These are phyloP conservation scores for Scrobipalpa costella DNA, from an alignment of 2,888 invertebrate genomes.

Conservation along the genomic window DNA sequence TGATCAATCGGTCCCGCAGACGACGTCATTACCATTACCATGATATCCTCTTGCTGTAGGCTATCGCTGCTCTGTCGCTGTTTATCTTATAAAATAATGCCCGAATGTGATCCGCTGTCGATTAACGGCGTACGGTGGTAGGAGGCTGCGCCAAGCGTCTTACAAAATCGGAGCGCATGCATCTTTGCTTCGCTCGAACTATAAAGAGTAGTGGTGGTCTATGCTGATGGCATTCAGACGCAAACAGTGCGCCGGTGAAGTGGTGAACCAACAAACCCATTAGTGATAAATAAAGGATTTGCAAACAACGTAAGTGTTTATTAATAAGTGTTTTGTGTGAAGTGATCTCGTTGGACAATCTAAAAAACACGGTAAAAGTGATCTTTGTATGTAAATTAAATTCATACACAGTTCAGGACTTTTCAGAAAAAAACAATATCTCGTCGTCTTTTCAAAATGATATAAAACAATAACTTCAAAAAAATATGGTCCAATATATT, in stretches of 20 bases:
- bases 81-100: constrained; percentile 25
- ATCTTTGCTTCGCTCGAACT: constrained; percentile 76
- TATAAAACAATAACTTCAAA: too few relatives aligned
- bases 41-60: constrained; percentile 34
- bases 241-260: constrained; percentile 72
- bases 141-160: constrained; percentile 65
- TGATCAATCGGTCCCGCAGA: constrained; percentile 62
- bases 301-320: constrained; percentile 61
- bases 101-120: constrained; percentile 35
- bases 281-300: constrained; percentile 61
- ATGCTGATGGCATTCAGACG: constrained; percentile 73
- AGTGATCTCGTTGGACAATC: constrained; percentile 20
- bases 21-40: constrained; percentile 71
- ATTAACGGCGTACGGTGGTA: constrained; percentile 54
- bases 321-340: constrained; percentile 35
- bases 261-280: constrained; percentile 55
- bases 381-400: background rate
- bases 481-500: too few relatives aligned
- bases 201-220: constrained; percentile 73
- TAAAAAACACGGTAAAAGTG: constrained; percentile 28
- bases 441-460: too few relatives aligned
- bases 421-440: background rate
- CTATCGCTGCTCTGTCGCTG: constrained; percentile 26
- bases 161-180: constrained; percentile 75
- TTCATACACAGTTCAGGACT: background rate